Evolutionary conservation across 2,888 invertebrate species (phyloP), one percentile per base, ranked within the genome.

Genomic region (Tineola bisselliella): DNA sequence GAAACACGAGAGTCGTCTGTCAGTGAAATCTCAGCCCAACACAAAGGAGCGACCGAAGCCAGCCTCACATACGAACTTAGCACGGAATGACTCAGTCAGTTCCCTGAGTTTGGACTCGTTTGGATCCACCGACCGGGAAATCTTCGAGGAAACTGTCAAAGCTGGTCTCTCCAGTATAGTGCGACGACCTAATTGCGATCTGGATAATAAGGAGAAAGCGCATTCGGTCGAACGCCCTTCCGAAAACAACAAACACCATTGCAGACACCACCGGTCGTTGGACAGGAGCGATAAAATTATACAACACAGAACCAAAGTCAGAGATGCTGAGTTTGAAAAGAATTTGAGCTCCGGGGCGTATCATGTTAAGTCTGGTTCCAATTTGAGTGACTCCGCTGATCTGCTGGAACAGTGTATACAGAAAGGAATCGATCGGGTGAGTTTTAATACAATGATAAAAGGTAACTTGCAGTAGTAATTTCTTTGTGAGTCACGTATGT

Each of bases 111-210:
- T 86, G 67, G 88, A 89, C 60, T 88, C 90, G 0, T 88, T 87
- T 69, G 86, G 89, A 0, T 89, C 91, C 2, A 92, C 92, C 60
- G 90, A 91, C 63, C 88, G 88, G 63, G 86, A 86, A 64, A 90
- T 93, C 12, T 88, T 95, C 65, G 93, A 94, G 68, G 90, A 93
- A 61, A 93, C 93, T 72, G 95, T 95, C 60, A 89, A 91, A 0
- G 90, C 91, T 44, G 94, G 93, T 33, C 92, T 94, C 91, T 78
- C 87, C 8, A 70, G 87, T 65, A 82, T 84, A 65, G 12, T 6
- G 62, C 75, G 78, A 0, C 66, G 71, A 12, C 70, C 71, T 1
- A 66, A 70, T 48, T 69, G 67, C 64, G 33, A 62, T 0, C 63
- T 69, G 1, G 75, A 75, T 11, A 65, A 62, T 61, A 71, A 69